Evolutionary conservation across 2,113 vertebrate species (phyloP).

Genomic region (Atherinomorus stipes): DNA sequence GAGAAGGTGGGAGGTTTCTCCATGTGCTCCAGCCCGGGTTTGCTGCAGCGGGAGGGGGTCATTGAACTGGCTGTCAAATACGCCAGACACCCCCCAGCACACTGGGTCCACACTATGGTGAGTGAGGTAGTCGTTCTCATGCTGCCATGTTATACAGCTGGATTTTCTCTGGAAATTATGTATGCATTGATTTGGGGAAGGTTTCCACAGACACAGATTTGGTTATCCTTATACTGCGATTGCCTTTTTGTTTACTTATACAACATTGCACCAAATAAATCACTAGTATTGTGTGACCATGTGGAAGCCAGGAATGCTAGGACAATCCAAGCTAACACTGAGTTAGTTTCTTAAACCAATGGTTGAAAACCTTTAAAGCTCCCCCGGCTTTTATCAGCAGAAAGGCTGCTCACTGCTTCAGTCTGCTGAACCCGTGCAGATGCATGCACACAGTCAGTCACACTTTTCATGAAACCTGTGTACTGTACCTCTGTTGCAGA

Average conservation of each 20-base stretch:
- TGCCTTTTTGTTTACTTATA: no score
- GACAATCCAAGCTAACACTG: no score
- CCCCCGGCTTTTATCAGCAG: no score
- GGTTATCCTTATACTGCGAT: no score
- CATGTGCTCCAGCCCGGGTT: conserved; percentile 92
- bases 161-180: background rate
- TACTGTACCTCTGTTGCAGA: no score
- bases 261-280: background rate
- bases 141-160: background rate
- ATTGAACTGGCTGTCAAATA: conserved; percentile 94
- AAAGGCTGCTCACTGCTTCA: no score
- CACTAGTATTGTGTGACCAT: background rate
- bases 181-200: background rate
- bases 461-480: no score
- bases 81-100: conserved; percentile 89
- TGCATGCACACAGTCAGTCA: no score
- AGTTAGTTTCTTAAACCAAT: no score
- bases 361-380: no score
- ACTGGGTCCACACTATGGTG: conserved; percentile 93
- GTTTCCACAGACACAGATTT: background rate
- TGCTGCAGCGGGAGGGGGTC: conserved; percentile 86
- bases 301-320: background rate
- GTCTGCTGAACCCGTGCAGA: no score
- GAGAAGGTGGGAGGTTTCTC: conserved; percentile 94
- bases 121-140: conserved; percentile 14